Evolutionary conservation across 2,888 invertebrate species (phyloP), one percentile per base, ranked within the genome.

Genomic region (Aporophyla lueneburgensis): DNA sequence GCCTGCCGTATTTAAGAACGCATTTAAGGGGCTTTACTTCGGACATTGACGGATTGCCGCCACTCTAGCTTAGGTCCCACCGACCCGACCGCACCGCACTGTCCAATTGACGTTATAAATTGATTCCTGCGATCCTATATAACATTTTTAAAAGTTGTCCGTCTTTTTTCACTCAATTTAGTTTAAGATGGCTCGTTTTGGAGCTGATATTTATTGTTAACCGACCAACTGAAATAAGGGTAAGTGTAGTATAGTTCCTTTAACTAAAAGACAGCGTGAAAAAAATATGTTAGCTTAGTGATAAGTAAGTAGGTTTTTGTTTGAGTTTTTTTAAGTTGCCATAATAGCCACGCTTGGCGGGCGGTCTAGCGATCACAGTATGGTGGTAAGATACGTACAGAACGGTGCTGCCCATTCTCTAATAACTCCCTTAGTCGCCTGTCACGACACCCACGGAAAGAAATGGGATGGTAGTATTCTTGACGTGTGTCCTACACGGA

Each of bases 41-140:
- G 89, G 95, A 96, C 95, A 94, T 91, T 95, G 96, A 96, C 93
- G 92, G 92, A 95, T 95, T 91, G 92, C 91, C 91, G 89, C 89
- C 90, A 90, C 92, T 92, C 91, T 89, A 87, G 91, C 89, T 84
- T 84, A 87, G 90, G 89, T 90, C 89, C 87, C 91, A 86, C 88
- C 87, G 89, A 88, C 89, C 84, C 85, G 81, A 85, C 88, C 89
- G 89, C 87, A 89, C 91, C 87, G 76, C 86, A 88, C 89, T 90
- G 91, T 90, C 91, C 89, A 90, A 91, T 91, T 87, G 89, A 89
- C 89, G 91, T 92, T 89, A 92, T 92, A 92, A 92, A 92, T 92
- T 92, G 92, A 92, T 92, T 91, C 87, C 85, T 86, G 74, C 76
- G 81, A 86, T 87, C 85, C 84, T 83, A 83, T 85, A 83, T 81